Evolutionary conservation across 2,888 invertebrate species (phyloP).

Genomic region (Desoria tigrina): DNA sequence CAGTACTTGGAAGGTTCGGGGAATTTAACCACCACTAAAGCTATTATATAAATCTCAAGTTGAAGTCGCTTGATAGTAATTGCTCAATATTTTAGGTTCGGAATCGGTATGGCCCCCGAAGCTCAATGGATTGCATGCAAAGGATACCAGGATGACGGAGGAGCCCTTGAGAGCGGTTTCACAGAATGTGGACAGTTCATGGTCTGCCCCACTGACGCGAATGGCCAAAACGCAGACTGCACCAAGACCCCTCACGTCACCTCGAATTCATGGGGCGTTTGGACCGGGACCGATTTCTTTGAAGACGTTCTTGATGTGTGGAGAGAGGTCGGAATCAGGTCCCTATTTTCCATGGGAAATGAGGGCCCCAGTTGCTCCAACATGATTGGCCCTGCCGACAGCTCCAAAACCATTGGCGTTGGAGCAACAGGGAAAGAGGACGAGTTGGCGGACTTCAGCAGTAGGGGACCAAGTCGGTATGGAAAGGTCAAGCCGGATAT

Average conservation of each 20-base stretch:
- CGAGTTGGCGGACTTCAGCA: conserved; percentile 1
- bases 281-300: conserved; percentile 20
- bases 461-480: conserved; percentile 1
- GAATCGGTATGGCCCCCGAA: conserved; percentile 2
- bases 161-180: not conserved
- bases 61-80: too few species aligned
- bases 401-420: not conserved
- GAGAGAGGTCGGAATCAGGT: conserved; percentile 16
- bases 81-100: too few species aligned
- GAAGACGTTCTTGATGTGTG: conserved; percentile 28
- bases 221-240: conserved; percentile 15
- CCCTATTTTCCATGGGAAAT: not conserved
- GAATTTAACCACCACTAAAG: too few species aligned
- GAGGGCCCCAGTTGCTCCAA: not conserved
- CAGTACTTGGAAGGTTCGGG: conserved; percentile 1
- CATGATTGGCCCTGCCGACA: conserved; percentile 4
- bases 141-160: conserved; percentile 12
- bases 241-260: conserved; percentile 23
- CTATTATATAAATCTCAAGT: too few species aligned
- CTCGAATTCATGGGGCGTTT: conserved; percentile 25
- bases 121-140: conserved; percentile 13
- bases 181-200: conserved; percentile 25
- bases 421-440: conserved; percentile 12
- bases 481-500: conserved; percentile 15
- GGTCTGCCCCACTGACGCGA: conserved; percentile 22